Conservation (phyloP, 2,888 invertebrate genomes). For the Ischnus inquisitorius region DNA sequence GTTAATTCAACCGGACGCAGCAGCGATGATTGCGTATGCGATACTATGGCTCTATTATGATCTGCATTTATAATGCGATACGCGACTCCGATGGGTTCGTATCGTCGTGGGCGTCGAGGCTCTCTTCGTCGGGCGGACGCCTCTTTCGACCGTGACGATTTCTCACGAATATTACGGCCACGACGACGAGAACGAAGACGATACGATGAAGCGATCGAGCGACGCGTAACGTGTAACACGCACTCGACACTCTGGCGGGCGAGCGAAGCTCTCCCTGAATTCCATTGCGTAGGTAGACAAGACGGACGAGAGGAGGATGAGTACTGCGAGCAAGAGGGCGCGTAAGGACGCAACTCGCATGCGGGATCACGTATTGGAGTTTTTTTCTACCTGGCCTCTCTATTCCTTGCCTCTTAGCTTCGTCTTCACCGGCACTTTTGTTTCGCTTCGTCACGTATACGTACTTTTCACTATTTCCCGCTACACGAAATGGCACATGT, state of each 20-base stretch:
- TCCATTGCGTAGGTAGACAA: slow-evolving; percentile 55
- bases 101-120: slow-evolving; percentile 27
- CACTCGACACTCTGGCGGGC: slow-evolving; percentile 2
- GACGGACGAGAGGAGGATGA: slow-evolving; percentile 44
- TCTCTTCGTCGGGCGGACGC: not conserved
- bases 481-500: too few species aligned
- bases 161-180: slow-evolving; percentile 34
- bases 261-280: slow-evolving; percentile 42
- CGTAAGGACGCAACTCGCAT: slow-evolving; percentile 55
- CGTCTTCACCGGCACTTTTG: not conserved
- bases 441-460: not conserved
- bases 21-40: slow-evolving; percentile 49
- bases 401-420: not conserved
- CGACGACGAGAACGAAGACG: not conserved
- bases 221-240: slow-evolving; percentile 37
- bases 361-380: slow-evolving; percentile 64
- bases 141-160: slow-evolving; percentile 20
- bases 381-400: not conserved
- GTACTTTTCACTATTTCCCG: not conserved
- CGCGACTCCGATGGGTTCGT: slow-evolving; percentile 12
- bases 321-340: slow-evolving; percentile 51
- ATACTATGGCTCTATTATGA: slow-evolving; percentile 29
- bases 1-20: slow-evolving; percentile 48
- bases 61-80: slow-evolving; percentile 57
- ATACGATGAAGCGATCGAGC: not conserved